Percentiles rank a stretch among this genome's conserved stretches.
Conservation (phyloP, 2,888 invertebrate species). For the Pandemis corylana region DNA sequence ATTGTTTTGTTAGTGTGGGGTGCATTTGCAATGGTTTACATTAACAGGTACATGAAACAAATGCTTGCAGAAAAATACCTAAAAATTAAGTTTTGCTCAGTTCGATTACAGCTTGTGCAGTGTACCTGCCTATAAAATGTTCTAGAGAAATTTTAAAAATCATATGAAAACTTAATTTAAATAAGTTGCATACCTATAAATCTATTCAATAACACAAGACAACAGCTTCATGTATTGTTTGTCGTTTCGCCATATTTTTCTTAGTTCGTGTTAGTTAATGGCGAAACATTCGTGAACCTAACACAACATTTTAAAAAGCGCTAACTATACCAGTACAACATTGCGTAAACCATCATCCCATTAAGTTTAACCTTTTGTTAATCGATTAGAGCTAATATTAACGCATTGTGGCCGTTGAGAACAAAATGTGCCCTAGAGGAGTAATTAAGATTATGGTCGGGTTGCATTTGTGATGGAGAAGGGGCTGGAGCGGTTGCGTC, state of each 20-base stretch:
- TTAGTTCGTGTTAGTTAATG: neutral
- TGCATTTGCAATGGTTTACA: neutral
- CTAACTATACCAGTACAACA: conserved; percentile 38
- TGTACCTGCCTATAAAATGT: no score
- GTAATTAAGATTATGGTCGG: conserved; percentile 74
- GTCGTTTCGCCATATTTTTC: neutral
- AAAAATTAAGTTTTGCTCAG: no score
- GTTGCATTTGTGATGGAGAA: conserved; percentile 73
- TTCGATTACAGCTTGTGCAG: no score
- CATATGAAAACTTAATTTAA: no score
- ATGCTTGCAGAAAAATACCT: neutral
- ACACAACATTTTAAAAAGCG: conserved; percentile 43
- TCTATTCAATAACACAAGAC: neutral
- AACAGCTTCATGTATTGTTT: no score
- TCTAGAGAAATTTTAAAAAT: no score
- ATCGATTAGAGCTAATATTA: conserved; percentile 67
- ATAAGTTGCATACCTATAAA: no score
- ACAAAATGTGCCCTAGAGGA: conserved; percentile 82
- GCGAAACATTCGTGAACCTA: neutral
- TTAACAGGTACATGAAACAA: neutral
- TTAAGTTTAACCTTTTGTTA: conserved; percentile 78
- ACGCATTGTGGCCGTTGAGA: conserved; percentile 70
- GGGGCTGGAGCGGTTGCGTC: conserved; percentile 81
- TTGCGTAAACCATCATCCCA: conserved; percentile 70
- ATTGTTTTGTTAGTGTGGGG: neutral